Percentiles rank a stretch among this genome's conserved stretches.
phyloP scores from a whole-genome alignment of 2,888 invertebrate genomes.

The Dusona sp. region DNA sequence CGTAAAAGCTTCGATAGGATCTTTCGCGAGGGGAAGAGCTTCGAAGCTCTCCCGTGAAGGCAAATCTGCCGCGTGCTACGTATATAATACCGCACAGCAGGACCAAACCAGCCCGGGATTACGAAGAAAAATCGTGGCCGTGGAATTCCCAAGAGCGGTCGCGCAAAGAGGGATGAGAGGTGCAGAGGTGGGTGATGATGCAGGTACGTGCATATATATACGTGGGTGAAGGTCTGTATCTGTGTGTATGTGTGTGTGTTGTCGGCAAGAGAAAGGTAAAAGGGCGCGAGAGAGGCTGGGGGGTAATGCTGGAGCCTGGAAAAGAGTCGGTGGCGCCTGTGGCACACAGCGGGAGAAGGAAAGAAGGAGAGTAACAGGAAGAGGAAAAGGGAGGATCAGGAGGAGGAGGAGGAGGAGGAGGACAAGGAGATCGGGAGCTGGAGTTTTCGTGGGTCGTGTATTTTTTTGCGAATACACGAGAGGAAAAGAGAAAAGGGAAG shows the following conservation, averaged over 20 bases:
- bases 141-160: constrained; percentile 66
- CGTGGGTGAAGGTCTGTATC: constrained; percentile 26
- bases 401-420: constrained; percentile 42
- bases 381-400: constrained; percentile 16
- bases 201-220: constrained; percentile 55
- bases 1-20: constrained; percentile 48
- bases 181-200: constrained; percentile 63
- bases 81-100: constrained; percentile 48
- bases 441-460: constrained; percentile 74
- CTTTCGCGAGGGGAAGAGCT: constrained; percentile 28
- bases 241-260: constrained; percentile 17
- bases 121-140: constrained; percentile 71
- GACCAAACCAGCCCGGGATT: constrained; percentile 65
- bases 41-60: constrained; percentile 17
- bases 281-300: constrained; percentile 39
- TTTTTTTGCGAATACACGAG: constrained; percentile 74
- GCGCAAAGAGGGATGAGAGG: constrained; percentile 44
- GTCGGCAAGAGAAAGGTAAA: constrained; percentile 52
- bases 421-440: constrained; percentile 46
- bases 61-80: constrained; percentile 36
- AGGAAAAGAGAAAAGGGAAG: not conserved
- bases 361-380: constrained; percentile 50
- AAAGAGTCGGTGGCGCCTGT: constrained; percentile 56
- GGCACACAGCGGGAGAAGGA: constrained; percentile 35
- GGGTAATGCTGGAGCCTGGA: constrained; percentile 52